A percentile compares a stretch with the other conserved stretches of the same genome.
Evolutionary conservation across 2,797 vertebrate genomes (phyloP).

Genomic region (Myotis vivesi): DNA sequence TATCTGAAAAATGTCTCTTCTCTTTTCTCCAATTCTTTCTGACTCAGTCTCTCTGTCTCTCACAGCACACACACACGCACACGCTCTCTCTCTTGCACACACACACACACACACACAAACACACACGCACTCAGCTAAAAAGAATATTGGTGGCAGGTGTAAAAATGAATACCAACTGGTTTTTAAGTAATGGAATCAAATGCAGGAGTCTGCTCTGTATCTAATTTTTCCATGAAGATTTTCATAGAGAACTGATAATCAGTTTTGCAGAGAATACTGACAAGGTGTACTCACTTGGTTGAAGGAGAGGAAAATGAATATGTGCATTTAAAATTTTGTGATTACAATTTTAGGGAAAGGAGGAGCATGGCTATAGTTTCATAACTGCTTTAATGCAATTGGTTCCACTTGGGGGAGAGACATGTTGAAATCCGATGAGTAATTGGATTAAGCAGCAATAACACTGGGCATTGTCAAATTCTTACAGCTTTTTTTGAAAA

Average conservation of each 20-base stretch:
- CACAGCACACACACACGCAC: neutral
- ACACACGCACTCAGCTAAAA: neutral
- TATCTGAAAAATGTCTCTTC: constrained; percentile 18
- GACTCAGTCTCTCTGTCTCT: neutral
- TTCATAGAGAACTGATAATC: constrained; percentile 79
- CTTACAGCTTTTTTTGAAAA: constrained; percentile 65
- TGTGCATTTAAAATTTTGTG: constrained; percentile 80
- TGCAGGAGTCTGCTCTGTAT: constrained; percentile 70
- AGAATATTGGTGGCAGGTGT: constrained; percentile 28
- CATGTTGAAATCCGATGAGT: constrained; percentile 76
- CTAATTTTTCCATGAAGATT: constrained; percentile 83
- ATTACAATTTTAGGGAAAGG: constrained; percentile 78
- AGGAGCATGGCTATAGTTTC: constrained; percentile 72
- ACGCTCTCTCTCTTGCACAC: too few relatives aligned
- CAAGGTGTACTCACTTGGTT: constrained; percentile 67
- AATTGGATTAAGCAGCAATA: constrained; percentile 81
- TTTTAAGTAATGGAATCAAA: constrained; percentile 79
- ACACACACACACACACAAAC: neutral
- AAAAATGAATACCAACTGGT: constrained; percentile 72
- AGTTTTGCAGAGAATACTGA: constrained; percentile 76
- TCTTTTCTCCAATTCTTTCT: neutral
- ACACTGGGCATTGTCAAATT: constrained; percentile 68
- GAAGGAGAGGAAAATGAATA: constrained; percentile 77
- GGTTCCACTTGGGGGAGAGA: constrained; percentile 79
- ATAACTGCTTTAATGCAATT: constrained; percentile 79